Percentiles rank a stretch among this genome's conserved stretches.
These are phyloP conservation scores for Exephanes ischioxanthus DNA, from an alignment of 2,888 invertebrate species.

Conservation along the genomic window DNA sequence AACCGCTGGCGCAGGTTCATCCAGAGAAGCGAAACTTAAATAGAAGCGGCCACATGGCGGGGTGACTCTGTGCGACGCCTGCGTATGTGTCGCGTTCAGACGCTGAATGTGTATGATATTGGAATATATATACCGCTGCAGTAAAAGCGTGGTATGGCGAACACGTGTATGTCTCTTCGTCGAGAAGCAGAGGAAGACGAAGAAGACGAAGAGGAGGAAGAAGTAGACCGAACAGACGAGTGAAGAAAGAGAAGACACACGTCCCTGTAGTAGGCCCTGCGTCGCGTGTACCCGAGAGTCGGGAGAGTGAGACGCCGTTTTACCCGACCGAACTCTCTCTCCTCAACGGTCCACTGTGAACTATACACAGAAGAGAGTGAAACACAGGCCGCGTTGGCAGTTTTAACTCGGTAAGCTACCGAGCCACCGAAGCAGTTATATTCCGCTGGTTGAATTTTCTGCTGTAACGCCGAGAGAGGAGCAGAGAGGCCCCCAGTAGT, in stretches of 20 bases:
- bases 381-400: slow-evolving; percentile 55
- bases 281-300: slow-evolving; percentile 13
- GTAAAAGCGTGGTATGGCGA: slow-evolving; percentile 47
- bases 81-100: slow-evolving; percentile 70
- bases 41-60: slow-evolving; percentile 83
- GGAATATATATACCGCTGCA: background rate
- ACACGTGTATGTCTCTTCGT: slow-evolving; percentile 62
- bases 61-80: slow-evolving; percentile 77
- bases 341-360: background rate
- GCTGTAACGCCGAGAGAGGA: slow-evolving; percentile 14
- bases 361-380: slow-evolving; percentile 37
- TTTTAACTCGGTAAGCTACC: slow-evolving; percentile 44
- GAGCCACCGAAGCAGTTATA: slow-evolving; percentile 44
- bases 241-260: slow-evolving; percentile 28
- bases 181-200: slow-evolving; percentile 39
- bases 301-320: slow-evolving; percentile 27
- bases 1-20: slow-evolving; percentile 14
- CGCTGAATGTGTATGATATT: slow-evolving; percentile 28
- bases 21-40: slow-evolving; percentile 76
- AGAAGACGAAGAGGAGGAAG: slow-evolving; percentile 16
- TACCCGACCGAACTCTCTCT: slow-evolving; percentile 2
- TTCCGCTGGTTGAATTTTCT: slow-evolving; percentile 32
- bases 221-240: slow-evolving; percentile 1
- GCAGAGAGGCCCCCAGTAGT: slow-evolving; percentile 21
- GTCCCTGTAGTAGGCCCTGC: background rate